Conservation (phyloP, 2,888 invertebrate genomes). For the Ophion obscuratus region DNA sequence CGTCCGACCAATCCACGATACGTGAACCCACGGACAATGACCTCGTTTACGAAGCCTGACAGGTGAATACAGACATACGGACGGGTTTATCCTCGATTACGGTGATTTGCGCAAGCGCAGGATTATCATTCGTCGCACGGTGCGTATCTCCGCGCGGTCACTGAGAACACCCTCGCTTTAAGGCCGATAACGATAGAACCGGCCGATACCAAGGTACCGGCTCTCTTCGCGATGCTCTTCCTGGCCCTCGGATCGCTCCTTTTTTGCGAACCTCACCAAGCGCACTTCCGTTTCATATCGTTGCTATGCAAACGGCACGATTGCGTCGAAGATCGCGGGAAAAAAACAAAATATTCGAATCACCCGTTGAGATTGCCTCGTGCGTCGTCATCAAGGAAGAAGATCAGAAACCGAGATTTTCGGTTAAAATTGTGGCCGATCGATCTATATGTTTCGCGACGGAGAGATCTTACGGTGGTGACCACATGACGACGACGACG, state of each 20-base stretch:
- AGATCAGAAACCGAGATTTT: not conserved
- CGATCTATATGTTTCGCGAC: conserved; percentile 29
- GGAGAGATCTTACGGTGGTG: conserved; percentile 19
- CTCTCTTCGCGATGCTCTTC: not conserved
- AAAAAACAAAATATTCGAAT: not conserved
- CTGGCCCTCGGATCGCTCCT: not conserved
- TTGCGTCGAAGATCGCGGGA: not conserved
- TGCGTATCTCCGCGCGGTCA: not conserved
- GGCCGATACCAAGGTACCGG: not conserved
- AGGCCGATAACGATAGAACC: conserved; percentile 6
- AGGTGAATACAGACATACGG: not conserved
- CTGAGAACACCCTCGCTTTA: not conserved
- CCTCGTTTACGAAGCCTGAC: conserved; percentile 51
- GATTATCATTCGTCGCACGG: conserved; percentile 37
- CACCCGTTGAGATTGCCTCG: not conserved
- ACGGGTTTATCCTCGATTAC: not conserved
- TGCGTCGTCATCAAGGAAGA: not conserved
- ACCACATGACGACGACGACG: conserved; percentile 43
- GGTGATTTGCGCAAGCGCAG: conserved; percentile 64
- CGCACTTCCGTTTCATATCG: not conserved
- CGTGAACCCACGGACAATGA: conserved; percentile 23
- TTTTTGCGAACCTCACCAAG: not conserved
- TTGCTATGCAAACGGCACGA: not conserved
- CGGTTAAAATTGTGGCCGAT: conserved; percentile 9
- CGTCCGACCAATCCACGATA: conserved; percentile 66